Conservation (phyloP, 2,113 vertebrate genomes). For the Leiothrix lutea region DNA sequence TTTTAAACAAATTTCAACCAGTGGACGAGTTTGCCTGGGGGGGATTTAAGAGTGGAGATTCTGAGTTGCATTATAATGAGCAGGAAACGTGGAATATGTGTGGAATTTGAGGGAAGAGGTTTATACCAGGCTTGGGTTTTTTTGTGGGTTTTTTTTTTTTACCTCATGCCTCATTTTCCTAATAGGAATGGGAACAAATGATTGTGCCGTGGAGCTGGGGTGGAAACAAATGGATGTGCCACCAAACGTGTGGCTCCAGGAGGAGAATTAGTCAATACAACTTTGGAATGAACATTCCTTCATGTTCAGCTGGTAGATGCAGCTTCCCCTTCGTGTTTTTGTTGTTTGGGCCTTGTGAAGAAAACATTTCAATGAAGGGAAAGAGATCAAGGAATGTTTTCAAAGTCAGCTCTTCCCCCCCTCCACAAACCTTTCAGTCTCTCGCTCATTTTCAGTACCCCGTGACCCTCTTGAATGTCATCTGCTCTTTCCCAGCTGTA, state of each 20-base stretch:
- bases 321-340: not conserved
- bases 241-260: not conserved
- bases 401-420: not conserved
- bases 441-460: not conserved
- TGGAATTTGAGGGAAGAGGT: not conserved
- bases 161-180: not conserved
- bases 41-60: not conserved
- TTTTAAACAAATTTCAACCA: constrained; percentile 32
- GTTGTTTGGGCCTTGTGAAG: constrained; percentile 20
- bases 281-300: not conserved
- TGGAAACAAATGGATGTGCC: not conserved
- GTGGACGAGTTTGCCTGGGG: not conserved
- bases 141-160: not conserved
- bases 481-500: not conserved
- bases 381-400: not conserved
- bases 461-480: not conserved
- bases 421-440: constrained; percentile 17
- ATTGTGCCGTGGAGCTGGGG: not conserved
- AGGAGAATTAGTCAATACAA: not conserved
- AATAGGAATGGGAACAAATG: not conserved
- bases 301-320: not conserved
- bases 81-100: not conserved
- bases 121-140: not conserved
- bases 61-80: constrained; percentile 1
- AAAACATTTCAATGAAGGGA: not conserved